Base-by-base conservation (phyloP, 2,797 vertebrate genomes). In the Myripristis jacobus region DNA sequence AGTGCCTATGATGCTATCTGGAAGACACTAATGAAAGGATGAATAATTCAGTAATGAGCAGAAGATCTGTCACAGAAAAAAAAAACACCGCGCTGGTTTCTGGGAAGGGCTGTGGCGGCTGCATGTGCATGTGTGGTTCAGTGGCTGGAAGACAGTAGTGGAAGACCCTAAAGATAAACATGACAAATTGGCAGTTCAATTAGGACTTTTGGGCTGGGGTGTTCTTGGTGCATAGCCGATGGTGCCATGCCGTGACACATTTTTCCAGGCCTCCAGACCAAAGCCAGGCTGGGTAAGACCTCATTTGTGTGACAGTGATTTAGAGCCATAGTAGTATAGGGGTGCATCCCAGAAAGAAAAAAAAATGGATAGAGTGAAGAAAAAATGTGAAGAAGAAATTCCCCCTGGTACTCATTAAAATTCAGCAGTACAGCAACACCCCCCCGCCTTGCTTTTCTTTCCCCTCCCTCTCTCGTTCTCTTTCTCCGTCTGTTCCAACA, bases 11-110 rank as follows among this genome's bases (percentile, higher is more conserved):
- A 92, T 90, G 92, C 84, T 95, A 95, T 95, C 94, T 90, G 70
- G 92, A 88, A 94, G 93, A 89, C 90, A 93, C 94, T 94, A 95
- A 95, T 89, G 94, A 94, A 88, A 79, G 87, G 81, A 96, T 96
- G 94, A 96, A 97, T 96, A 95, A 96, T 96, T 95, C 94, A 95
- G 81, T 94, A 95, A 95, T 92, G 94, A 96, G 94, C 87, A 92
- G 89, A 90, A 94, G 94, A 94, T 93, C 93, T 91, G 94, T 93
- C 92, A 91, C 75, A 79, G 74, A 81, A 69, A 80, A 84, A 75
- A 57, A 77, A 89, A 81, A 90, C 79, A 57, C 53, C 55, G 85
- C 74, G 72, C 82, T 72, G 70, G 80, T 82, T 89, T 89, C 71
- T 63, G 73, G 87, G 81, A 85, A 73, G 70, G 89, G 84, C 81